Percentiles rank a stretch among this genome's conserved stretches.
These are phyloP conservation scores for Sebastes wilsoni DNA, from an alignment of 2,797 vertebrate species.

Conservation along the genomic window DNA sequence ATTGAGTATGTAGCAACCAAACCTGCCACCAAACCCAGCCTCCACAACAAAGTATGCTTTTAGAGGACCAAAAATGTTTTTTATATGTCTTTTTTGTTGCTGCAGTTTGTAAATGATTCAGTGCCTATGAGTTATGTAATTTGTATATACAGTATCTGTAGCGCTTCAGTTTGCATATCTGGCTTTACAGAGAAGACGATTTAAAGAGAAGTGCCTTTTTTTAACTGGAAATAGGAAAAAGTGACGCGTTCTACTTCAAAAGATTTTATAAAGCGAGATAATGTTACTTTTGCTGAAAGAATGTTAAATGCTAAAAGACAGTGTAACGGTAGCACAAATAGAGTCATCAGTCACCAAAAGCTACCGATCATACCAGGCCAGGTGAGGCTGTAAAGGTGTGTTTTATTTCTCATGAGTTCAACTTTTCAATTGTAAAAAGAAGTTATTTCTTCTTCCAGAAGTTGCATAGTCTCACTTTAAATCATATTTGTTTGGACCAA, in stretches of 20 bases:
- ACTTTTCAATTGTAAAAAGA: neutral
- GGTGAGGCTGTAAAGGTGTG: neutral
- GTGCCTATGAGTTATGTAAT: conserved; percentile 54
- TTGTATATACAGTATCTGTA: conserved; percentile 58
- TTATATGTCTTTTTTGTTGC: conserved; percentile 17
- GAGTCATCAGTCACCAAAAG: neutral
- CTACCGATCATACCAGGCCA: neutral
- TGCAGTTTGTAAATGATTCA: conserved; percentile 64
- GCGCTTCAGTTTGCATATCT: conserved; percentile 62
- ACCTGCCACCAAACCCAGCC: conserved; percentile 23
- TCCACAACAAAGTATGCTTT: conserved; percentile 39
- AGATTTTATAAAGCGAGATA: neutral
- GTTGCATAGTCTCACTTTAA: neutral
- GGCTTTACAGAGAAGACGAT: conserved; percentile 31
- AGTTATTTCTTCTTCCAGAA: neutral
- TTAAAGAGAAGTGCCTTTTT: conserved; percentile 72
- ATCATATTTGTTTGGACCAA: neutral
- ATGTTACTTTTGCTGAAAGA: neutral
- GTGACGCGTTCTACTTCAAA: neutral
- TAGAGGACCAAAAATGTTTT: conserved; percentile 65
- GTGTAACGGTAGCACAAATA: neutral
- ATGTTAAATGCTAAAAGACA: neutral
- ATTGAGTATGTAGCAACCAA: conserved; percentile 52
- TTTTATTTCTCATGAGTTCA: neutral
- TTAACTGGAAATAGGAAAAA: conserved; percentile 57